A percentile compares a stretch with the other conserved stretches of the same genome.
Conservation (phyloP, 2,113 vertebrate species). For the Tor tambroides region DNA sequence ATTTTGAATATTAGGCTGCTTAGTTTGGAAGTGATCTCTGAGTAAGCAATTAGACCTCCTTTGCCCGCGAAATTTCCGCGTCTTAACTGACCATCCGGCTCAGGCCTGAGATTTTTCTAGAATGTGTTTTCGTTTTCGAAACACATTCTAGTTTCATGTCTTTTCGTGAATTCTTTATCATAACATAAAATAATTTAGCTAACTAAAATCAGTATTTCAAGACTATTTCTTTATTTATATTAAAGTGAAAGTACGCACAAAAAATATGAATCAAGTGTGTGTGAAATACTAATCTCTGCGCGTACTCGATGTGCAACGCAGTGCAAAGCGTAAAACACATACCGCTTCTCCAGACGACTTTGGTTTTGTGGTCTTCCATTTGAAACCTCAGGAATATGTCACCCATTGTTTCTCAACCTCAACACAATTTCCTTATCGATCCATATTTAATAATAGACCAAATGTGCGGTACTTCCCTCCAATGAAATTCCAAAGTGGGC, state of each 20-base stretch:
- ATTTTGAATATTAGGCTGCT: no score
- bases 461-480: neutral
- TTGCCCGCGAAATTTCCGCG: neutral
- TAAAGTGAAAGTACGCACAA: neutral
- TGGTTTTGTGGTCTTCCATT: neutral
- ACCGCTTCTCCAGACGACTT: neutral
- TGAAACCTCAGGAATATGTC: neutral
- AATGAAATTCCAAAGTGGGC: neutral
- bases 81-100: neutral
- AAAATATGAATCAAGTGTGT: neutral
- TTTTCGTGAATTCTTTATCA: neutral
- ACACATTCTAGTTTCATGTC: neutral
- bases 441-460: neutral
- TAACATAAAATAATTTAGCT: neutral
- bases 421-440: neutral
- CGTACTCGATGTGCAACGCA: neutral
- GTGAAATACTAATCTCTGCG: neutral
- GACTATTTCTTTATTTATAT: neutral
- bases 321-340: neutral
- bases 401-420: neutral
- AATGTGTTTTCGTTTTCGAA: no score
- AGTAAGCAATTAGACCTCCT: no score
- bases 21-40: no score
- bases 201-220: neutral
- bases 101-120: neutral